Percentiles rank a stretch among this genome's conserved stretches.
Conservation (phyloP, 2,888 invertebrate species). For the Aromia moschata region DNA sequence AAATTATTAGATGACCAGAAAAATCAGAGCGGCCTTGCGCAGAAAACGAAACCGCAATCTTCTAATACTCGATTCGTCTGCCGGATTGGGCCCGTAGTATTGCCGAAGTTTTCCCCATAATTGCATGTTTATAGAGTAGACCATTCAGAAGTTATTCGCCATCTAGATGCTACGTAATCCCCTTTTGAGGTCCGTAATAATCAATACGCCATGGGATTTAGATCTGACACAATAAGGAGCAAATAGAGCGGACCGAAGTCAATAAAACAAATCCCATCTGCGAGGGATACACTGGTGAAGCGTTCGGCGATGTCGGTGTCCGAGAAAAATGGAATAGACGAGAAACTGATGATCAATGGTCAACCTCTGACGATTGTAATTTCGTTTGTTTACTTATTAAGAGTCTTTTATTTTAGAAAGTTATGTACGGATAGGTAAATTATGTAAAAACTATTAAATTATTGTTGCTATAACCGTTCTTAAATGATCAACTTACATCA, state of each 20-base stretch:
- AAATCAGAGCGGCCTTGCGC: not conserved
- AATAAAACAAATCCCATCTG: conserved; percentile 64
- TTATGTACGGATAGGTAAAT: too few relatives aligned
- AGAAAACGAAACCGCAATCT: conserved; percentile 10
- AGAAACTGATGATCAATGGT: too few relatives aligned
- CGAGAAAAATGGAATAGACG: too few relatives aligned
- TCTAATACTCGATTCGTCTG: conserved; percentile 1
- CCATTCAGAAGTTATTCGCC: conserved; percentile 23
- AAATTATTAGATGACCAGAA: not conserved
- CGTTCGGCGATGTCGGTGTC: too few relatives aligned
- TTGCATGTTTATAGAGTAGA: conserved; percentile 25
- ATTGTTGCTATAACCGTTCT: too few relatives aligned
- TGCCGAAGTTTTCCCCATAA: conserved; percentile 24
- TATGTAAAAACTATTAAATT: too few relatives aligned
- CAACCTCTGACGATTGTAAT: too few relatives aligned
- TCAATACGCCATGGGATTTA: conserved; percentile 60
- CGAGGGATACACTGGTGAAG: too few relatives aligned
- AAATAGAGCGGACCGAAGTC: conserved; percentile 62
- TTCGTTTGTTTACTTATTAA: too few relatives aligned
- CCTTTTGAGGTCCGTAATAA: conserved; percentile 33
- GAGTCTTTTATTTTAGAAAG: too few relatives aligned
- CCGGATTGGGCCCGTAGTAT: conserved; percentile 2
- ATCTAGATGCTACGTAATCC: conserved; percentile 5
- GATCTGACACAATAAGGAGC: conserved; percentile 62
- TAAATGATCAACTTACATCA: too few relatives aligned